phyloP scores from a whole-genome alignment of 1,140 invertebrate species.

The Dreissena rostriformis region DNA sequence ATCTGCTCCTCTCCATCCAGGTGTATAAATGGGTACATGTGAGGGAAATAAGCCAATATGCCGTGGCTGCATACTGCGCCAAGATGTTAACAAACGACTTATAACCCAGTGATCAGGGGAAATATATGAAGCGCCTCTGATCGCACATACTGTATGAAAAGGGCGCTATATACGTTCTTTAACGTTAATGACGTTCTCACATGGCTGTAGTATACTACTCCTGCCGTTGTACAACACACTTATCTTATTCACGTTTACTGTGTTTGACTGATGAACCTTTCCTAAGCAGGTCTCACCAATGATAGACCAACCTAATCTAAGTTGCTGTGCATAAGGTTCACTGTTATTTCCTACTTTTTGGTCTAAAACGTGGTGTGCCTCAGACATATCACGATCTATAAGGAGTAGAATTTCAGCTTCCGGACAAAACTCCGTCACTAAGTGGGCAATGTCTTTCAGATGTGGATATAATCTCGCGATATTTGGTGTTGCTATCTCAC shows the following conservation, averaged over 20 bases:
- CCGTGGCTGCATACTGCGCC: too few species aligned
- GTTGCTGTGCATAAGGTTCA: constrained; percentile 49
- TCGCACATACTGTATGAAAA: too few species aligned
- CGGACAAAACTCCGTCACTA: constrained; percentile 1
- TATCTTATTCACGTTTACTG: constrained; percentile 44
- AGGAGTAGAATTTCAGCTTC: constrained; percentile 33
- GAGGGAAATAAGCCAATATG: too few species aligned
- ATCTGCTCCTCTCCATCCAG: too few species aligned
- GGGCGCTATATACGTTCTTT: too few species aligned
- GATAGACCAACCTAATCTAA: constrained; percentile 49
- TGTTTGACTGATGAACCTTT: constrained; percentile 24
- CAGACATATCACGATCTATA: constrained; percentile 48
- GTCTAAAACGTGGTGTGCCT: constrained; percentile 51
- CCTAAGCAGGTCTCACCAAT: constrained; percentile 55
- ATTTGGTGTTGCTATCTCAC: constrained; percentile 52
- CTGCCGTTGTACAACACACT: constrained; percentile 40
- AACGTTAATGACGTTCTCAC: constrained; percentile 11
- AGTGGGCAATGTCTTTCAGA: background rate
- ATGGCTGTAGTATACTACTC: constrained; percentile 31
- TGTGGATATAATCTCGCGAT: constrained; percentile 35
- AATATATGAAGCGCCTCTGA: too few species aligned
- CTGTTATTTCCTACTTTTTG: constrained; percentile 44
- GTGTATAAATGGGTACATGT: too few species aligned
- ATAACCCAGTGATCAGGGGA: too few species aligned
- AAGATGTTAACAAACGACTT: too few species aligned